Percentiles rank a stretch among this genome's conserved stretches.
Evolutionary conservation across 2,113 vertebrate genomes (phyloP).

Genomic region (Phyllostomus discolor): DNA sequence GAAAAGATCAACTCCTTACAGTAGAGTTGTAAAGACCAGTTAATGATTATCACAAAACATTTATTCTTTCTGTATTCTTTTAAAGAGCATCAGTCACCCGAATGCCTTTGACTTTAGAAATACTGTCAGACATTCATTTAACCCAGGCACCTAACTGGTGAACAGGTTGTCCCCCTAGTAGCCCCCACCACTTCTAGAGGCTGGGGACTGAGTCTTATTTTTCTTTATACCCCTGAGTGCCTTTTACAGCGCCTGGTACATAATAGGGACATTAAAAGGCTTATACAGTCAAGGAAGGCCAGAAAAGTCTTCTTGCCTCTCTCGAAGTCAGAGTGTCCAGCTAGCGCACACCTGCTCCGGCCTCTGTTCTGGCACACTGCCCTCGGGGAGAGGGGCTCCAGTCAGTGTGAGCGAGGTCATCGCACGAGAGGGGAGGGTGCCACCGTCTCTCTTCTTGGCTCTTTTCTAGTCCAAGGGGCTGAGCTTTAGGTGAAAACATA

Average conservation of each 20-base stretch:
- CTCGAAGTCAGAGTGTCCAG: accelerated
- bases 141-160: not conserved
- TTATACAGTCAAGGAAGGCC: not conserved
- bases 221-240: not conserved
- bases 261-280: not conserved
- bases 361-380: too few relatives aligned
- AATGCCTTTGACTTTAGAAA: not conserved
- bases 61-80: not conserved
- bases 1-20: not conserved
- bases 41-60: not conserved
- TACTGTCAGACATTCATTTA: not conserved
- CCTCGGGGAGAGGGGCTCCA: not conserved
- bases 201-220: not conserved
- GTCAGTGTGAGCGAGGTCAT: not conserved
- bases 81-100: not conserved
- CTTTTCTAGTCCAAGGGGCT: not conserved
- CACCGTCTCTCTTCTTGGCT: not conserved
- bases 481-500: not conserved
- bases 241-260: not conserved
- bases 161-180: not conserved
- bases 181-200: not conserved
- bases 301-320: not conserved
- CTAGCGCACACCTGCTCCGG: not conserved
- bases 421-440: accelerated
- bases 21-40: not conserved